Base-by-base conservation (phyloP, 2,888 invertebrate species). In the Tanytarsus gracilentus region DNA sequence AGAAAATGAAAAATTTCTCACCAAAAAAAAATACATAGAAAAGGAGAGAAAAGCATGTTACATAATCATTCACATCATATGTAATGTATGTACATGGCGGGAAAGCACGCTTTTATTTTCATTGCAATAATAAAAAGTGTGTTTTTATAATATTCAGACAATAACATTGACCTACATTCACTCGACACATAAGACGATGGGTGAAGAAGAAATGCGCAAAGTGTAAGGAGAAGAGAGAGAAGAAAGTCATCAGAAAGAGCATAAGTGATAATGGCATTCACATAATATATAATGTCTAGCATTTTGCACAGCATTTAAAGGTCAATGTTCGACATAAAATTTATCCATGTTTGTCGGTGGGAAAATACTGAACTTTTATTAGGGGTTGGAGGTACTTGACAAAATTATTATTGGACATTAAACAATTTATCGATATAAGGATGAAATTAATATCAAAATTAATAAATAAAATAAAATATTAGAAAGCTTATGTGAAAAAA, bases 71-170 rank as follows among this genome's bases (percentile, higher is more conserved):
- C 39, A 18, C 11, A 44, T 18, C 18, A 23, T 18, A 40, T 40
- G 40, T 23, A 23, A 23, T 18, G 44, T 18, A 44, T 14, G 58
- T 39, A 48, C 48, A 25, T 36, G 58, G 30, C 14, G 44, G 44
- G 11, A 11, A 18, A 16, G 21, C 11, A 6, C 40, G 55, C 55
- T 58, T 58, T 58, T 58, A 58, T 58, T 58, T 58, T 48, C 48
- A 58, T 58, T 58, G 58, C 58, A 58, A 58, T 58, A n/a, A n/a
- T n/a, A 48, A 58, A 58, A 58, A 58, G 48, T 58, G 44, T 58
- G 29, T 58, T 58, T 55, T 58, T 58, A 58, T 58, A 58, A 58
- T 58, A 58, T 58, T 58, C 58, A 58, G 58, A 58, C 58, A 58
- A 58, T 58, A 58, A 58, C 58, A 58, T 58, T 58, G 58, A 58